phyloP scores from a whole-genome alignment of 2,797 vertebrate species.

The Liasis olivaceus region DNA sequence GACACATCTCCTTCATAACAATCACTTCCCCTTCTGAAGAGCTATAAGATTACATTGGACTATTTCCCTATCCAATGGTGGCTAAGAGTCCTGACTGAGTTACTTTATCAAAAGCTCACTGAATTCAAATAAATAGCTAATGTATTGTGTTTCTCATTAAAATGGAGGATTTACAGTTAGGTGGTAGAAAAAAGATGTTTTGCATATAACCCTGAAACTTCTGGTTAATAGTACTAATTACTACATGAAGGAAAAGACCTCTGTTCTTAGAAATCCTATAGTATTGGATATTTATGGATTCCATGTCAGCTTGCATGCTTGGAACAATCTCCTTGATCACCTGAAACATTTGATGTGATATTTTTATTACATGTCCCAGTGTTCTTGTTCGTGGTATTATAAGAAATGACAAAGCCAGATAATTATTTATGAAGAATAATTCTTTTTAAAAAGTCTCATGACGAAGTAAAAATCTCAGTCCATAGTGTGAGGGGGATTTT shows the following conservation, averaged over 20 bases:
- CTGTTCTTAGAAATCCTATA: not conserved
- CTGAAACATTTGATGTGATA: not conserved
- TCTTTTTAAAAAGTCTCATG: no score
- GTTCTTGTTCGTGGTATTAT: not conserved
- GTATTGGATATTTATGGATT: not conserved
- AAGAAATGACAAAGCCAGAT: not conserved
- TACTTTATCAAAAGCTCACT: not conserved
- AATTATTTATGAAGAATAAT: not conserved
- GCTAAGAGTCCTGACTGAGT: not conserved
- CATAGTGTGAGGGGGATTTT: constrained; percentile 36
- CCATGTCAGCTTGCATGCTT: not conserved
- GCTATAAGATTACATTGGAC: not conserved
- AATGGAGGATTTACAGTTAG: not conserved
- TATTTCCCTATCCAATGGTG: not conserved
- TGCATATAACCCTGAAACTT: not conserved
- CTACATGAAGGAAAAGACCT: not conserved
- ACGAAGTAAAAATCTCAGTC: no score
- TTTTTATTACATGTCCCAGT: not conserved
- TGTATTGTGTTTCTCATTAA: not conserved
- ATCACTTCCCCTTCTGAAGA: not conserved
- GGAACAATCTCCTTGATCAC: not conserved
- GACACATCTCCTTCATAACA: not conserved
- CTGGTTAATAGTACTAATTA: not conserved
- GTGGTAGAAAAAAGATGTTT: not conserved
- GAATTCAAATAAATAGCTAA: not conserved